phyloP scores from a whole-genome alignment of 2,888 invertebrate genomes.

The Ferrisia virgata region DNA sequence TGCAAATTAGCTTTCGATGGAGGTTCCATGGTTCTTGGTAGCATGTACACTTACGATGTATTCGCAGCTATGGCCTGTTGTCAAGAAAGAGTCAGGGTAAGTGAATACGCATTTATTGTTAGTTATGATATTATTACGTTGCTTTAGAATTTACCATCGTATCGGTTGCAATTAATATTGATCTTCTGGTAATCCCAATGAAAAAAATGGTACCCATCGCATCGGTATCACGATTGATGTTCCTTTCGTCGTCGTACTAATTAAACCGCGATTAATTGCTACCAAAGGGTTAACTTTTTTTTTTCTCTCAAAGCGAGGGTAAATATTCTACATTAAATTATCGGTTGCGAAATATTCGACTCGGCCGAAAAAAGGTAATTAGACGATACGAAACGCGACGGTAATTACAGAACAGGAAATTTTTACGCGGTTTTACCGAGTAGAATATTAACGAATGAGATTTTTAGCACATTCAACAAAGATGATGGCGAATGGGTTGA shows the following conservation, averaged over 20 bases:
- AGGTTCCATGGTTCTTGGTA: conserved; percentile 86
- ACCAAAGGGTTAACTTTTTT: background rate
- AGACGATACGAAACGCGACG: background rate
- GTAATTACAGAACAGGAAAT: conserved; percentile 2
- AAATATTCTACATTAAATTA: background rate
- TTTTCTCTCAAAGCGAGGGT: too few relatives aligned
- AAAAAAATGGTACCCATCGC: too few relatives aligned
- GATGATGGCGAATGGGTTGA: background rate
- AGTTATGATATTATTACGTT: too few relatives aligned
- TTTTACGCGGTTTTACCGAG: background rate
- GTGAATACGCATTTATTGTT: conserved; percentile 51
- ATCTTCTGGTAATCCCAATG: too few relatives aligned
- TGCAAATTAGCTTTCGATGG: conserved; percentile 90
- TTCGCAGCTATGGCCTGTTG: conserved; percentile 97
- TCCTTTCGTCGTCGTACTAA: background rate
- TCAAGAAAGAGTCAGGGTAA: conserved; percentile 83
- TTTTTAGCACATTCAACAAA: background rate
- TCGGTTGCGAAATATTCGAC: background rate
- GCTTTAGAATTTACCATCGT: too few relatives aligned
- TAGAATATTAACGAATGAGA: background rate
- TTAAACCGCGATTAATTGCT: background rate
- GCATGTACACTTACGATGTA: conserved; percentile 98
- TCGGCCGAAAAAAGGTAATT: background rate
- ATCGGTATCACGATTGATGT: background rate
- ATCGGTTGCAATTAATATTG: too few relatives aligned